Conservation (phyloP, 1,140 invertebrate genomes). For the Lepidostoma basale region DNA sequence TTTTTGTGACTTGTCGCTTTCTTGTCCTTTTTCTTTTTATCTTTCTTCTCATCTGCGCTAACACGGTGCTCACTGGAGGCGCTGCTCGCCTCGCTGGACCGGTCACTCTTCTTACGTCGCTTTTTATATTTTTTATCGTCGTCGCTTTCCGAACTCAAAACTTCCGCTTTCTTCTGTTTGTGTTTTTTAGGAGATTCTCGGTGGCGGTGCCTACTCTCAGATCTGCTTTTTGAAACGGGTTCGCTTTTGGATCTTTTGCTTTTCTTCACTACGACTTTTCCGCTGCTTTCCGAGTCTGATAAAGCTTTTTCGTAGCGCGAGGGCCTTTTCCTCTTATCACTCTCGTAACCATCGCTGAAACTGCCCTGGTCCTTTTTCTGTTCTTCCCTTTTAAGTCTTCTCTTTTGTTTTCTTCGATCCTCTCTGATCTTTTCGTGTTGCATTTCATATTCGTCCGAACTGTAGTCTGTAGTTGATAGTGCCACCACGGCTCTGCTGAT, state of each 20-base stretch:
- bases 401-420: constrained; percentile 43
- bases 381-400: constrained; percentile 49
- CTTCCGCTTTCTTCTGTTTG: constrained; percentile 32
- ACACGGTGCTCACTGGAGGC: constrained; percentile 30
- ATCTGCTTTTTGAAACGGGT: constrained; percentile 29
- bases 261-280: constrained; percentile 45
- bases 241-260: constrained; percentile 42
- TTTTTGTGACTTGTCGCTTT: constrained; percentile 50
- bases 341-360: constrained; percentile 61
- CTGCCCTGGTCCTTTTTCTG: constrained; percentile 53
- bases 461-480: constrained; percentile 36
- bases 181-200: constrained; percentile 42
- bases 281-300: constrained; percentile 50
- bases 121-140: constrained; percentile 43
- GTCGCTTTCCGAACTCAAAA: constrained; percentile 40
- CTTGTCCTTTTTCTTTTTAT: constrained; percentile 33
- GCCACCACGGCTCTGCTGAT: constrained; percentile 31
- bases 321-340: constrained; percentile 47
- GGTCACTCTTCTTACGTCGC: constrained; percentile 30
- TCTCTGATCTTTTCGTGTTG: constrained; percentile 33
- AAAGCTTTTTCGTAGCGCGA: constrained; percentile 48
- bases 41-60: constrained; percentile 28
- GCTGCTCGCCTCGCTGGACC: constrained; percentile 26
- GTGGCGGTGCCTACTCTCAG: constrained; percentile 26
- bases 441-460: constrained; percentile 42